Evolutionary conservation across 1,140 invertebrate genomes (phyloP), one percentile per base, ranked within the genome.

Genomic region (Teleogryllus occipitalis): DNA sequence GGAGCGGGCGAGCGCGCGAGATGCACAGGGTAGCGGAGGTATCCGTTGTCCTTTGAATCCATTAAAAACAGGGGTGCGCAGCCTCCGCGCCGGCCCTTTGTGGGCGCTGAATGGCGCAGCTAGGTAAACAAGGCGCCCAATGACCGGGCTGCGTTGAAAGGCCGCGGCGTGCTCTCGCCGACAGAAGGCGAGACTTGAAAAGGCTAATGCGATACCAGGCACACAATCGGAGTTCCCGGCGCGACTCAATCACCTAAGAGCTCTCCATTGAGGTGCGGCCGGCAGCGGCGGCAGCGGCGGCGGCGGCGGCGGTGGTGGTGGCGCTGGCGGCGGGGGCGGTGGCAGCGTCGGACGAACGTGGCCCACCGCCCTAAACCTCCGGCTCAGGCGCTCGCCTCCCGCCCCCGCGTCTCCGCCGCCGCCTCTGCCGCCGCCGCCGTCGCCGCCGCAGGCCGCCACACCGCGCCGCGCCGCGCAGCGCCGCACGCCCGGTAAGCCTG

Each of bases 181-280:
- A 65, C 54, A 65, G 54, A 10, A 65, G 54, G 54, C 54, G 54
- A 10, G 54, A 65, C 54, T 65, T 65, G 54, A 65, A 65, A 65
- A 65, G 54, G 54, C 54, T 65, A 65, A 65, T 65, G 54, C 54
- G 54, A 65, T 65, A 65, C 54, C 54, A 65, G 10, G 54, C 54
- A 65, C 54, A 65, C 54, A 65, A 65, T 65, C 54, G 54, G 54
- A 65, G 54, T 65, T 65, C 54, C 54, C 54, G 54, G 54, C 54
- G 54, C 54, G 54, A 65, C 54, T 65, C 54, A 65, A 65, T 65
- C 54, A 65, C 18, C 54, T 65, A 65, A 65, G 54, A 65, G 54
- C 54, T 65, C 54, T 65, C 54, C 54, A 65, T 65, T 65, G 54
- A 65, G 54, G 54, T 3, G 54, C 54, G 54, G 54, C 54, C 54